phyloP scores from a whole-genome alignment of 2,888 invertebrate genomes.

The Horisme vitalbata region DNA sequence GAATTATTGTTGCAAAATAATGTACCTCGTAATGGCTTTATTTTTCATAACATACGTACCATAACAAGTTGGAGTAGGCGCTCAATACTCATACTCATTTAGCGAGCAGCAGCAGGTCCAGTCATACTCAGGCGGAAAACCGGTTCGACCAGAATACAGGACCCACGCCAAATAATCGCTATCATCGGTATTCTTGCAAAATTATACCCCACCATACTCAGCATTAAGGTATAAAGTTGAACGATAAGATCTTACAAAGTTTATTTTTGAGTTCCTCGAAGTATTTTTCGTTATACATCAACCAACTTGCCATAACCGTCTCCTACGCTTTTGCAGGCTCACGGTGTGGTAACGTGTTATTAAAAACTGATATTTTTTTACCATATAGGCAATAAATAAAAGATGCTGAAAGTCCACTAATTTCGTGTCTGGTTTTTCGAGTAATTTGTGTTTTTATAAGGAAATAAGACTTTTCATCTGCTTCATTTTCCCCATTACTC shows the following conservation, averaged over 20 bases:
- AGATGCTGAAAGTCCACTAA: too few relatives aligned
- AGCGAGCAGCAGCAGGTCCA: constrained; percentile 75
- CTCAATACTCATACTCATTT: constrained; percentile 65
- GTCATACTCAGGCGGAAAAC: constrained; percentile 68
- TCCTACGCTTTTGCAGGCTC: constrained; percentile 26
- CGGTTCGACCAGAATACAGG: constrained; percentile 77
- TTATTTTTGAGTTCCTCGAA: constrained; percentile 34
- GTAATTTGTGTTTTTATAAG: too few relatives aligned
- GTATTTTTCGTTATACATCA: constrained; percentile 30
- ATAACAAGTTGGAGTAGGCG: constrained; percentile 65
- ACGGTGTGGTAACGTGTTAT: constrained; percentile 12
- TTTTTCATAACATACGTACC: constrained; percentile 25
- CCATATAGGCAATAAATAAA: too few relatives aligned
- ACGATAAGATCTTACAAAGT: constrained; percentile 9
- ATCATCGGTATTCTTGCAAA: constrained; percentile 31
- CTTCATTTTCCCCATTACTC: too few relatives aligned
- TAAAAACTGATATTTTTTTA: too few relatives aligned
- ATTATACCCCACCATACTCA: constrained; percentile 18
- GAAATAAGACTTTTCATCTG: too few relatives aligned
- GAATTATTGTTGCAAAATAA: too few relatives aligned
- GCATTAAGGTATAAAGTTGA: constrained; percentile 21
- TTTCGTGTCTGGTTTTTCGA: too few relatives aligned
- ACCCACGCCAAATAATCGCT: constrained; percentile 61
- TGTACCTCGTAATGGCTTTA: constrained; percentile 2
- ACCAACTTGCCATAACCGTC: constrained; percentile 31